These are phyloP conservation scores for Sebastes matsubarae DNA, from an alignment of 2,797 vertebrate genomes.

Conservation along the genomic window DNA sequence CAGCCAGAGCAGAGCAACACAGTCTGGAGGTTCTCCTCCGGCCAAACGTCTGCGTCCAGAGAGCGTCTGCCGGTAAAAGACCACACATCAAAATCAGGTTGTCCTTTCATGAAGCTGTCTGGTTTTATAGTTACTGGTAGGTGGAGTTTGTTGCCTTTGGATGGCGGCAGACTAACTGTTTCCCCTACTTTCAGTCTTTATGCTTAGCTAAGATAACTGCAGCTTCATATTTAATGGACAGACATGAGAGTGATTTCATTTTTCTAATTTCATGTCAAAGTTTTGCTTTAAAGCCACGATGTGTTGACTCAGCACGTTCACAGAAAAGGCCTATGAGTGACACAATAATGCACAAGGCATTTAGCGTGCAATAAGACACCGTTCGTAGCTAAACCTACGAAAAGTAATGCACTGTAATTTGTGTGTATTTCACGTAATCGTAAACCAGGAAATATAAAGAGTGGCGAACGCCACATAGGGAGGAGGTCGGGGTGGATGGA, in stretches of 20 bases:
- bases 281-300: not conserved
- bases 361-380: no score
- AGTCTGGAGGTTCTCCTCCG: slow-evolving; percentile 16
- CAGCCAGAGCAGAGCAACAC: not conserved
- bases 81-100: not conserved
- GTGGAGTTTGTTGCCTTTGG: no score
- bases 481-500: no score
- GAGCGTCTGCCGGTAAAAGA: not conserved
- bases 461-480: accelerated
- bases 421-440: no score
- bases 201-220: not conserved
- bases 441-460: no score
- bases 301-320: not conserved
- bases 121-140: not conserved
- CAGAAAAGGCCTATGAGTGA: no score
- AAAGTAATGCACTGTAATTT: no score
- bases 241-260: not conserved
- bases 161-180: not conserved
- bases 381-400: no score
- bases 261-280: no score
- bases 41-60: not conserved
- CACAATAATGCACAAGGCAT: no score
- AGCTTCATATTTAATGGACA: not conserved
- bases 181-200: not conserved
- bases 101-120: not conserved